Percentiles rank a stretch among this genome's conserved stretches.
Conservation (phyloP, 2,113 vertebrate species). For the Craseonycteris thonglongyai region DNA sequence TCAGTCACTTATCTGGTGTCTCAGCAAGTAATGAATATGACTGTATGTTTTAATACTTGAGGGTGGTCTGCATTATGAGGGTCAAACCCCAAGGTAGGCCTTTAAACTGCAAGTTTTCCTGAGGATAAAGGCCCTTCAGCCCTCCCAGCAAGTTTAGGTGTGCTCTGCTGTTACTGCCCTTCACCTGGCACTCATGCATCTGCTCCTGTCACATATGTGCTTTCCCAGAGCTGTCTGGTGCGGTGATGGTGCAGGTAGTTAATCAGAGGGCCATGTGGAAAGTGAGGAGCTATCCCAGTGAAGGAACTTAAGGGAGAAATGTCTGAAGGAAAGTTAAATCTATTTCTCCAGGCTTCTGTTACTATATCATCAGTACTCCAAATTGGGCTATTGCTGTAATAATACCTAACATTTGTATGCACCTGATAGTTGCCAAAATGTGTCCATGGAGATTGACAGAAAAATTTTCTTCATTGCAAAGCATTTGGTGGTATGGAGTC, state of each 20-base stretch:
- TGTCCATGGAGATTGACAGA: background rate
- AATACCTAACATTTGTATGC: background rate
- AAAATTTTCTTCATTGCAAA: slow-evolving; percentile 15
- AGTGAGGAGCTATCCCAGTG: background rate
- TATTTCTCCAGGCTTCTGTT: background rate
- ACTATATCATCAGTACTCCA: background rate
- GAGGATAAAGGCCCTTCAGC: background rate
- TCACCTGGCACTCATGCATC: background rate
- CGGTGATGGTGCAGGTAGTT: background rate
- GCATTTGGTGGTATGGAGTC: background rate
- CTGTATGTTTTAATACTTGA: background rate
- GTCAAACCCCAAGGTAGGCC: background rate
- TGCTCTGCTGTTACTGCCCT: background rate
- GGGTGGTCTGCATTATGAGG: background rate
- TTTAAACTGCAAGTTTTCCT: background rate
- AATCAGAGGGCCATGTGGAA: background rate
- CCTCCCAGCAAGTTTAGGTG: background rate
- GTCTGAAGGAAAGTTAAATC: background rate
- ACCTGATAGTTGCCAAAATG: background rate
- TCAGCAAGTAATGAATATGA: slow-evolving; percentile 1
- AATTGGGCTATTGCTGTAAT: background rate
- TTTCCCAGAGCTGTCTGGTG: background rate
- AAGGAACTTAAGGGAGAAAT: background rate
- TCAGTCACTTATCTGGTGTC: background rate
- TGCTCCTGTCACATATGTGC: background rate